phyloP scores from a whole-genome alignment of 2,113 vertebrate genomes.

The Desmodus rotundus region DNA sequence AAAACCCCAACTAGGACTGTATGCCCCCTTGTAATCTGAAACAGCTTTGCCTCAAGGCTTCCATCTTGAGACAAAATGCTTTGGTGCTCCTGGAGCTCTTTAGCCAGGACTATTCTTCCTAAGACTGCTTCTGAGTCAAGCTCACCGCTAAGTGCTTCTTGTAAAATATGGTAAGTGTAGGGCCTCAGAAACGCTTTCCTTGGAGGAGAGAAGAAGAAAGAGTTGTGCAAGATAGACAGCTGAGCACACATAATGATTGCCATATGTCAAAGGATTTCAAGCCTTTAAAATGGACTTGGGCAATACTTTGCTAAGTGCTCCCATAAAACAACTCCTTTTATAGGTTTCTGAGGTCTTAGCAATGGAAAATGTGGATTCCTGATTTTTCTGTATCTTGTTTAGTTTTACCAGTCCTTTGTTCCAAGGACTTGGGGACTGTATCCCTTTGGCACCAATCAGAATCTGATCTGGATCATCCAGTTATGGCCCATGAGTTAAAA shows the following conservation, averaged over 20 bases:
- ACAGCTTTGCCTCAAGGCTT: conserved; percentile 75
- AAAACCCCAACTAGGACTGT: conserved; percentile 70
- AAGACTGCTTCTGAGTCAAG: conserved; percentile 72
- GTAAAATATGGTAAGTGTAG: conserved; percentile 76
- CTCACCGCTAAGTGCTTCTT: conserved; percentile 79
- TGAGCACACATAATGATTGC: conserved; percentile 82
- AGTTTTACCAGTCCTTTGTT: conserved; percentile 67
- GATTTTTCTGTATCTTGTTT: conserved; percentile 69
- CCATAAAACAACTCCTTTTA: conserved; percentile 76
- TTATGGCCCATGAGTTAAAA: not conserved
- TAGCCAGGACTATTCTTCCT: conserved; percentile 72
- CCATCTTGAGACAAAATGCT: conserved; percentile 71
- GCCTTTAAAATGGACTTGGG: conserved; percentile 72
- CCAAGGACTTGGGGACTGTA: conserved; percentile 12
- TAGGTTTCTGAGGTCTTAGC: conserved; percentile 76
- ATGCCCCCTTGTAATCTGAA: conserved; percentile 76
- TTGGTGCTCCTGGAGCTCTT: conserved; percentile 57
- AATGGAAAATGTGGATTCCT: conserved; percentile 77
- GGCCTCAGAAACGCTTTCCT: conserved; percentile 71
- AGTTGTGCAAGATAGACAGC: conserved; percentile 77
- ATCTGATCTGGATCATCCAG: not conserved
- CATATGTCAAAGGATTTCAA: conserved; percentile 80
- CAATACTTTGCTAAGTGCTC: conserved; percentile 76
- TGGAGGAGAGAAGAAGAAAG: conserved; percentile 70
- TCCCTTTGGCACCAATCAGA: conserved; percentile 1